Evolutionary conservation across 2,113 vertebrate species (phyloP).

Genomic region (Nanorana parkeri): DNA sequence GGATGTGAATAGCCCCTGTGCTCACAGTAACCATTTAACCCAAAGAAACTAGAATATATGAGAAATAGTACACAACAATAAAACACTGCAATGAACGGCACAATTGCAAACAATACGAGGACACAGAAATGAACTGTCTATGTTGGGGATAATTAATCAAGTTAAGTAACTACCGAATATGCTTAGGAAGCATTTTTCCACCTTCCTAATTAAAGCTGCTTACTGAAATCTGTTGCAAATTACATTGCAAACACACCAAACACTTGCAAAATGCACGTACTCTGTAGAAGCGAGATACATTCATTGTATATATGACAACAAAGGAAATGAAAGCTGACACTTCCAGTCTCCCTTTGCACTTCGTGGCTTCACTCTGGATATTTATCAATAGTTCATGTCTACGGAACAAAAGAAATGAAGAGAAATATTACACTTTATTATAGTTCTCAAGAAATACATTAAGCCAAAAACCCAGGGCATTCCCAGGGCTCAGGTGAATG

Average conservation of each 20-base stretch:
- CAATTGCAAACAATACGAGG: constrained; percentile 25
- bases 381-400: constrained; percentile 17
- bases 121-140: constrained; percentile 13
- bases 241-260: constrained; percentile 4
- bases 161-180: constrained; percentile 29
- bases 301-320: constrained; percentile 27
- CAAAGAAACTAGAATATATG: background rate
- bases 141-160: constrained; percentile 42
- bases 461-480: background rate
- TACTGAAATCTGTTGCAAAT: constrained; percentile 45
- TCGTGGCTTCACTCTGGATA: background rate
- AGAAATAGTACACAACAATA: background rate
- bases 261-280: constrained; percentile 4
- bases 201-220: constrained; percentile 46
- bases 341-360: background rate
- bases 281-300: constrained; percentile 9
- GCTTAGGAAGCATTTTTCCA: constrained; percentile 37
- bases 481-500: background rate
- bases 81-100: constrained; percentile 12
- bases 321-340: constrained; percentile 19
- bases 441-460: background rate
- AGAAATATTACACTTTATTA: constrained; percentile 7
- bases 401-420: constrained; percentile 6
- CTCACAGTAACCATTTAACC: background rate
- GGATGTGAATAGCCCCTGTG: background rate